Conservation (phyloP, 1,140 invertebrate species). For the Linepithema humile region DNA sequence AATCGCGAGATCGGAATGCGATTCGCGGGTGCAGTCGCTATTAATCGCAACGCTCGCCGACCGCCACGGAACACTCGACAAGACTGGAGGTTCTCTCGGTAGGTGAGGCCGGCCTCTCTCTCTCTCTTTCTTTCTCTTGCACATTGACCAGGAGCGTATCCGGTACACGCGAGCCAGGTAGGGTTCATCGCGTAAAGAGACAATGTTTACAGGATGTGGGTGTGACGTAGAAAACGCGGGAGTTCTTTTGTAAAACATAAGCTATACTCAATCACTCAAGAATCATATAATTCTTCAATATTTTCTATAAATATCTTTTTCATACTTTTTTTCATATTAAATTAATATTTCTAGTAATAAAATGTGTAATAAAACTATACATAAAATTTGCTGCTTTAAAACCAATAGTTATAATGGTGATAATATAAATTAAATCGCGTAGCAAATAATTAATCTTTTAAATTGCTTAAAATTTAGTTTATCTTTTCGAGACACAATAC, state of each 20-base stretch:
- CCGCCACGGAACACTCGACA: conserved; percentile 77
- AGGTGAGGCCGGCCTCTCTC: conserved; percentile 75
- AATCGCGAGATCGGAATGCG: conserved; percentile 66
- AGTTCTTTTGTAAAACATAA: not conserved
- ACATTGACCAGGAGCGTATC: conserved; percentile 64
- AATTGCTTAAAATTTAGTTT: not conserved
- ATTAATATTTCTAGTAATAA: not conserved
- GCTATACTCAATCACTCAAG: not conserved
- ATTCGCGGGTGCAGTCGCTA: conserved; percentile 69
- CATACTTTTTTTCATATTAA: not conserved
- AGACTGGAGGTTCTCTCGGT: conserved; percentile 79
- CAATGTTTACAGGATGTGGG: not conserved
- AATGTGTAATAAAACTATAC: too few species aligned
- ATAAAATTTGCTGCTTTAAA: not conserved
- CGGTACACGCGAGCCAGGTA: not conserved
- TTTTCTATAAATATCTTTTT: not conserved
- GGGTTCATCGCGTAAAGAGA: not conserved
- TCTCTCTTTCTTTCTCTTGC: conserved; percentile 49
- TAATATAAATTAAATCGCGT: not conserved
- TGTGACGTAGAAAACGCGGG: not conserved
- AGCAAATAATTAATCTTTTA: not conserved
- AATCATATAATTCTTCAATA: not conserved
- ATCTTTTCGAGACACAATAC: not conserved
- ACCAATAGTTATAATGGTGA: not conserved
- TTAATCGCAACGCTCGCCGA: conserved; percentile 73